Percentiles rank a stretch among this genome's conserved stretches.
These are phyloP conservation scores for Narcine bancroftii DNA, from an alignment of 2,113 vertebrate species.

Conservation along the genomic window DNA sequence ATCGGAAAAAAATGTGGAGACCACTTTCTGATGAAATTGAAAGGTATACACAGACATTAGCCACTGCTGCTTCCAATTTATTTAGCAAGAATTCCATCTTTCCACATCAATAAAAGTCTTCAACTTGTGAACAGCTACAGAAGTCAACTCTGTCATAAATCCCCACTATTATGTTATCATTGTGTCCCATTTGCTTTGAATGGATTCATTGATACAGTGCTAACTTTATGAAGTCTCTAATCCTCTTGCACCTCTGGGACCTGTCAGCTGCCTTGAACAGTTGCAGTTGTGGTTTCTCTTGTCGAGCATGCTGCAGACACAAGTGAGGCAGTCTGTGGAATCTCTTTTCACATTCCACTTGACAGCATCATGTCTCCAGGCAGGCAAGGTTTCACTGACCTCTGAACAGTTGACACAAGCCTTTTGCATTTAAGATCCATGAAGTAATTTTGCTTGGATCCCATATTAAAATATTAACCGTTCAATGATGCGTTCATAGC, in stretches of 20 bases:
- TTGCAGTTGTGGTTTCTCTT: background rate
- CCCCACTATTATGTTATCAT: background rate
- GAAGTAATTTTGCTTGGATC: background rate
- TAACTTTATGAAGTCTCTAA: constrained; percentile 4
- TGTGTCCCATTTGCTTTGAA: background rate
- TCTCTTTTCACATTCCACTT: background rate
- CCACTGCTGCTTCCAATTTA: background rate
- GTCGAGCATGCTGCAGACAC: background rate
- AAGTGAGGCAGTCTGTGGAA: background rate
- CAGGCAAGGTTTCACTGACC: background rate
- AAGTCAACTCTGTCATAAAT: background rate
- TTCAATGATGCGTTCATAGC: too few relatives aligned
- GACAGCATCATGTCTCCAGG: constrained; percentile 2
- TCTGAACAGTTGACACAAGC: constrained; percentile 6
- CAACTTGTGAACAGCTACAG: background rate
- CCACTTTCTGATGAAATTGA: too few relatives aligned
- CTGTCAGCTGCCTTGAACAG: constrained; percentile 13
- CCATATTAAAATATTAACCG: background rate
- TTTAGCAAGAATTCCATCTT: background rate
- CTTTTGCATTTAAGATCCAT: background rate
- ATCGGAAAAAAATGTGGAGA: background rate
- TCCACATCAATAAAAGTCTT: background rate
- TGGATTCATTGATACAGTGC: background rate
- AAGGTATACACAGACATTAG: too few relatives aligned
- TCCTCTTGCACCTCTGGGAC: background rate